Evolutionary conservation across 2,113 vertebrate genomes (phyloP), one percentile per base, ranked within the genome.

Genomic region (Colinus virginianus): DNA sequence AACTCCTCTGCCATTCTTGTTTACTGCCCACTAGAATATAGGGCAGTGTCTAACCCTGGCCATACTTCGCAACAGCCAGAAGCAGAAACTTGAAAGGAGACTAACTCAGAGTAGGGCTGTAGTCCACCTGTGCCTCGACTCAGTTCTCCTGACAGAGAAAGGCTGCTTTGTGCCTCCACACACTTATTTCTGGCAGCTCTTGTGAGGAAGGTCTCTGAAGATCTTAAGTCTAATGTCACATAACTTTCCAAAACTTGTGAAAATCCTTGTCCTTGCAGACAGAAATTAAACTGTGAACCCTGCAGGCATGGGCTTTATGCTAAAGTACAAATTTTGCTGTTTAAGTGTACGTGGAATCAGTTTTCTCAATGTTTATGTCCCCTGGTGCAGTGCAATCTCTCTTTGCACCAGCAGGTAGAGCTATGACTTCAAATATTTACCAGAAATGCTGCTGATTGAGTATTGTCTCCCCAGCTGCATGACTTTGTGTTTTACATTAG

Each of bases 401-500:
- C 51, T 70, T 61, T 68, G 13, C 32, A 91, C 91, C 93, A 92
- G 87, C 64, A 96, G 94, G 76, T 68, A 80, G 94, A 93, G 93
- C 94, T 90, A n/a, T 9, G 22, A 64, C 67, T 85, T 77, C 84
- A 94, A 36, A 11, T 23, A 92, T 94, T 80, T 92, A 45, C 51
- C n/a, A 15, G 43, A 43, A 79, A 59, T 83, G 68, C 71, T 45
- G 42, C 38, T 45, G 62, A 2, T 79, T 72, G 49, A 69, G 34
- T 19, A 3, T 9, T 7, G 9, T 38, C 34, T 89, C n/a, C 32
- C 17, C 55, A 49, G 1, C 38, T 68, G 46, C 28, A 20, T 1
- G 18, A 49, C 22, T 89, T 59, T 16, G 7, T 77, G 38, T 48
- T 89, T 84, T n/a, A 63, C 13, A 36, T 46, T 10, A 82, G 13